phyloP scores from a whole-genome alignment of 2,797 vertebrate species.

The Lerista edwardsae region DNA sequence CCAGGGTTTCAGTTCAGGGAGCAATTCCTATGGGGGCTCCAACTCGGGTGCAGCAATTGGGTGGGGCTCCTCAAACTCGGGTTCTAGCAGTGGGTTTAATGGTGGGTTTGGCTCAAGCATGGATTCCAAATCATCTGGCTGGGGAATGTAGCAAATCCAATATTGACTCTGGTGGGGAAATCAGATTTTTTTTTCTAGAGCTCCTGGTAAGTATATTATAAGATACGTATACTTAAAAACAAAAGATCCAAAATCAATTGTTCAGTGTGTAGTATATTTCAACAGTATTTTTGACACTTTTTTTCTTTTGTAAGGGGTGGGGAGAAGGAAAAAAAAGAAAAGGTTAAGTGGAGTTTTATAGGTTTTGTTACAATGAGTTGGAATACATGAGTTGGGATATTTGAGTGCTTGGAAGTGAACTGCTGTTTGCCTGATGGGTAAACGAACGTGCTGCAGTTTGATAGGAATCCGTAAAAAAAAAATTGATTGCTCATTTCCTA shows the following conservation, averaged over 20 bases:
- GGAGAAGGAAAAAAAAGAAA: conserved; percentile 47
- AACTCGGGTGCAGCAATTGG: conserved; percentile 90
- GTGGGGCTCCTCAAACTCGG: conserved; percentile 90
- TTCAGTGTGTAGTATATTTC: conserved; percentile 81
- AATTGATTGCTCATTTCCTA: conserved; percentile 70
- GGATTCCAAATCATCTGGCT: conserved; percentile 97
- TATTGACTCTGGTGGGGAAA: conserved; percentile 75
- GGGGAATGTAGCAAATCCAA: conserved; percentile 90
- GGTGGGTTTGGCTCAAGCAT: conserved; percentile 95
- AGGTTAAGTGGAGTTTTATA: conserved; percentile 85
- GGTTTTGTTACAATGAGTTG: conserved; percentile 84
- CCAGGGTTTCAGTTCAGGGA: conserved; percentile 91
- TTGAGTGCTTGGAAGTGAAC: conserved; percentile 82
- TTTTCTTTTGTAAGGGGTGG: conserved; percentile 80
- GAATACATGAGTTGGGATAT: conserved; percentile 82
- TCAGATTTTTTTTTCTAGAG: conserved; percentile 84
- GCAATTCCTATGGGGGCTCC: conserved; percentile 89
- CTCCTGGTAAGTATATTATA: conserved; percentile 96
- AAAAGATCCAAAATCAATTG: conserved; percentile 76
- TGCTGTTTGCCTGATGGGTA: conserved; percentile 81
- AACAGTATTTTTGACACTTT: conserved; percentile 85
- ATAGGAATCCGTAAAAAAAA: conserved; percentile 55
- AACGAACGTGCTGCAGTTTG: conserved; percentile 81
- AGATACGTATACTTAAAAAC: conserved; percentile 78
- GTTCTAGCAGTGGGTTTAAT: conserved; percentile 89